phyloP scores from a whole-genome alignment of 2,888 invertebrate species.

The Acleris emargana region DNA sequence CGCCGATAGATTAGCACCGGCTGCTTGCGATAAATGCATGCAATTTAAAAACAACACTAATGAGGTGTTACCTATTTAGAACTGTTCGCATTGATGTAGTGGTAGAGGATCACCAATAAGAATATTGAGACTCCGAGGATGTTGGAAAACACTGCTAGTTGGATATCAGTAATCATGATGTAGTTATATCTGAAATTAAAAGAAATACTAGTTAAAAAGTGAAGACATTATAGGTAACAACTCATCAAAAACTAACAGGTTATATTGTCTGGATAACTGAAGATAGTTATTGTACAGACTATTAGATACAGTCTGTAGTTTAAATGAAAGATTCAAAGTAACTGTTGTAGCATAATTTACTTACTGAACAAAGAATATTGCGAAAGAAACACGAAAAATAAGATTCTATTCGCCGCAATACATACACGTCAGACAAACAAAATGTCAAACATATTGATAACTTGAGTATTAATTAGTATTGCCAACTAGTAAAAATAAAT shows the following conservation, averaged over 20 bases:
- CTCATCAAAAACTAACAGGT: not conserved
- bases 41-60: too few species aligned
- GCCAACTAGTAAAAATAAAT: not conserved
- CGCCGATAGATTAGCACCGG: not conserved
- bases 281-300: not conserved
- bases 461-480: not conserved
- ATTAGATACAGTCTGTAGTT: not conserved
- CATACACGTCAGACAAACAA: slow-evolving; percentile 35
- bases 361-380: slow-evolving; percentile 11
- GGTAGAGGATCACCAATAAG: slow-evolving; percentile 96
- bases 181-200: slow-evolving; percentile 41
- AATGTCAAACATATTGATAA: slow-evolving; percentile 7
- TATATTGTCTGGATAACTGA: not conserved
- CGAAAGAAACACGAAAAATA: slow-evolving; percentile 1
- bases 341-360: not conserved
- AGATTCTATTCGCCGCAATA: slow-evolving; percentile 20
- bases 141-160: slow-evolving; percentile 97
- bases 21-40: not conserved
- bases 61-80: slow-evolving; percentile 72
- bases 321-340: too few species aligned
- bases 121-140: slow-evolving; percentile 96
- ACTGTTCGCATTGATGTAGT: slow-evolving; percentile 96
- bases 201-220: slow-evolving; percentile 1
- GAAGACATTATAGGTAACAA: not conserved
- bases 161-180: slow-evolving; percentile 97